Evolutionary conservation across 2,113 vertebrate species (phyloP).

Genomic region (Notothenia rossii): DNA sequence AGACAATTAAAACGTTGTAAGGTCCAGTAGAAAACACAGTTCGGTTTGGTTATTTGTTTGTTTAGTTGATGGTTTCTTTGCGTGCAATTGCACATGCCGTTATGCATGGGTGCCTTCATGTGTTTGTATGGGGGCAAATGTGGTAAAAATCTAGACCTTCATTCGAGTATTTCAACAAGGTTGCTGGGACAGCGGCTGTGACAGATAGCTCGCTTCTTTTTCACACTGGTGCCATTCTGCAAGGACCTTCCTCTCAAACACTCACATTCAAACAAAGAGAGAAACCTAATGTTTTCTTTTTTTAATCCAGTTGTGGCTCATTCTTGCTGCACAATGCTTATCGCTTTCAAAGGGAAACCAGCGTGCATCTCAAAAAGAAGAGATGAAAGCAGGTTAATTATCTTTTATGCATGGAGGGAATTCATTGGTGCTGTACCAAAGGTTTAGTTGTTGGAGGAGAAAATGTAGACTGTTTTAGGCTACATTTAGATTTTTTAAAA

Average conservation of each 20-base stretch:
- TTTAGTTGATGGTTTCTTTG: no score
- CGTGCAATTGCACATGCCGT: background rate
- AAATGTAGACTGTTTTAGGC: conserved; percentile 22
- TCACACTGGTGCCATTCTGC: conserved; percentile 32
- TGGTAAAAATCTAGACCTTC: conserved; percentile 1
- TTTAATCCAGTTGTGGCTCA: conserved; percentile 16
- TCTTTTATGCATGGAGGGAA: conserved; percentile 66
- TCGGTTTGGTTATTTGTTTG: no score
- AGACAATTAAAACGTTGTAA: no score
- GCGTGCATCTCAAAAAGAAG: conserved; percentile 60
- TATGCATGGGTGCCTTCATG: background rate
- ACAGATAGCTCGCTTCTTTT: conserved; percentile 37
- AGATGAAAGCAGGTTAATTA: conserved; percentile 72
- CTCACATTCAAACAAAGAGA: conserved; percentile 7
- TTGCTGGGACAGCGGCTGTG: conserved; percentile 21
- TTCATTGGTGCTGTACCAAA: conserved; percentile 54
- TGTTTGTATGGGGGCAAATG: background rate
- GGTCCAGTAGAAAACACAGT: no score
- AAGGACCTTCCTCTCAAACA: conserved; percentile 28
- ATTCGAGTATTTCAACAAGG: conserved; percentile 8
- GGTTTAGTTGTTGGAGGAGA: conserved; percentile 22
- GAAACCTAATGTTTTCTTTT: background rate
- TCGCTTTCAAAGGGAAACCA: conserved; percentile 69
- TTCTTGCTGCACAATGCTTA: conserved; percentile 33
- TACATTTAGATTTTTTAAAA: conserved; percentile 45